Evolutionary conservation across 2,888 invertebrate species (phyloP).

Genomic region (Drosophila neotestacea): DNA sequence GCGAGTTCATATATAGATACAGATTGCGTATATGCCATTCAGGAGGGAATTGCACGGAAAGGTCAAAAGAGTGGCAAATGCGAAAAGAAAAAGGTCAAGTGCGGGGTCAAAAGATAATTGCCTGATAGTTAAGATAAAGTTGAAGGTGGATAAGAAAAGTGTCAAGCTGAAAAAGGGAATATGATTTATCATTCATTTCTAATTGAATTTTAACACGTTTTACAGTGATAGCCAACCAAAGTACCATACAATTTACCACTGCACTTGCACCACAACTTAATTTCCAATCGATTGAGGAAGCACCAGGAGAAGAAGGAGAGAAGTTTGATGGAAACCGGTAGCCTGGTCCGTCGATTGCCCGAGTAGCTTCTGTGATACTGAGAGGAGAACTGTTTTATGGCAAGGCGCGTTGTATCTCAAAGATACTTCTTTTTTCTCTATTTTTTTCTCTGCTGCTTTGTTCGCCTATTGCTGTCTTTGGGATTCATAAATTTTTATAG

Average conservation of each 20-base stretch:
- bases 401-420: conserved; percentile 44
- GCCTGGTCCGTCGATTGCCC: conserved; percentile 16
- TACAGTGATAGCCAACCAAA: conserved; percentile 13
- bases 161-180: neutral
- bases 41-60: conserved; percentile 9
- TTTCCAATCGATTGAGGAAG: conserved; percentile 39
- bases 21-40: conserved; percentile 11
- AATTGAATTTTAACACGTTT: conserved; percentile 59
- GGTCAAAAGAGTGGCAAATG: conserved; percentile 43
- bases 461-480: conserved; percentile 57
- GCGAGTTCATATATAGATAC: conserved; percentile 40
- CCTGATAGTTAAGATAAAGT: conserved; percentile 7
- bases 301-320: neutral
- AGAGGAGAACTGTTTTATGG: conserved; percentile 47
- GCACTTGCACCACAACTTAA: conserved; percentile 49
- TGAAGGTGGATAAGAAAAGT: neutral
- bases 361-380: conserved; percentile 39
- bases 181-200: conserved; percentile 31
- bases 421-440: conserved; percentile 31
- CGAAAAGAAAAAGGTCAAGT: conserved; percentile 28
- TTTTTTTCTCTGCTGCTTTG: conserved; percentile 13
- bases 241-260: conserved; percentile 24
- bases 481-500: conserved; percentile 75
- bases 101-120: conserved; percentile 35
- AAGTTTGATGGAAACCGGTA: conserved; percentile 56